A percentile compares a stretch with the other conserved stretches of the same genome.
Evolutionary conservation across 2,113 vertebrate genomes (phyloP).

Genomic region (Coregonus clupeaformis): DNA sequence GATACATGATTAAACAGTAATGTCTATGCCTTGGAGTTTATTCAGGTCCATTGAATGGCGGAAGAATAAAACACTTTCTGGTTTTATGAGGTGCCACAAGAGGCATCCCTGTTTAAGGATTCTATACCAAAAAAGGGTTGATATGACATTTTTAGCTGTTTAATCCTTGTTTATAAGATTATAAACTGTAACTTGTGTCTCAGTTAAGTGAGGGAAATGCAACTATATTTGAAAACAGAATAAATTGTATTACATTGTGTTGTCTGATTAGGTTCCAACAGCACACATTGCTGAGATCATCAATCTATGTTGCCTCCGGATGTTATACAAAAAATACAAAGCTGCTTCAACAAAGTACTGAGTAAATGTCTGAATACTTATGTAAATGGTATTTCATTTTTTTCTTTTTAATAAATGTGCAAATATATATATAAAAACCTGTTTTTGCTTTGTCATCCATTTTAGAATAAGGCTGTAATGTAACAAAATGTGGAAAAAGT

Average conservation of each 20-base stretch:
- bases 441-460: no score
- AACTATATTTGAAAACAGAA: conserved; percentile 44
- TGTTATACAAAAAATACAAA: no score
- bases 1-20: conserved; percentile 14
- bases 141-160: conserved; percentile 40
- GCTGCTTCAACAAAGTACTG: no score
- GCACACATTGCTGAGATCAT: neutral
- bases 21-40: neutral
- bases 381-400: no score
- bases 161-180: conserved; percentile 42
- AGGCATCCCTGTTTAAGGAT: conserved; percentile 18
- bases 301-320: neutral
- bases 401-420: no score
- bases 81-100: conserved; percentile 32
- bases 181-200: conserved; percentile 38
- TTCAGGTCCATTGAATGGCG: conserved; percentile 18
- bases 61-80: conserved; percentile 24
- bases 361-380: no score
- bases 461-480: no score
- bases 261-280: neutral
- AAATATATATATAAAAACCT: no score
- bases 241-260: conserved; percentile 34
- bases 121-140: conserved; percentile 32
- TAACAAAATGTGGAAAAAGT: no score
- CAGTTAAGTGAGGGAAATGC: conserved; percentile 23